A percentile compares a stretch with the other conserved stretches of the same genome.
Evolutionary conservation across 2,888 invertebrate genomes (phyloP).

Genomic region (Neocrepidodera transversa): DNA sequence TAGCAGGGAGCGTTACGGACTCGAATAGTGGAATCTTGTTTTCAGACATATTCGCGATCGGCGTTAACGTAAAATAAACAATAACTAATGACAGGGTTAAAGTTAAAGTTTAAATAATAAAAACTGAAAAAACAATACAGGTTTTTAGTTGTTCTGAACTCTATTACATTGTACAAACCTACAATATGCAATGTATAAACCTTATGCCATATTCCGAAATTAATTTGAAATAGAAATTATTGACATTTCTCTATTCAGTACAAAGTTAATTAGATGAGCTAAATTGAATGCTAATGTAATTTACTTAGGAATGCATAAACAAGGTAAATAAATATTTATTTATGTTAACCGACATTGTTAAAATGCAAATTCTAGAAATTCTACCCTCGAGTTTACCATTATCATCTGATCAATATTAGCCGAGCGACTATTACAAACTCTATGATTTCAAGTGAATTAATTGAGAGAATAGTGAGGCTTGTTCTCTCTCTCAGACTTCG

Average conservation of each 20-base stretch:
- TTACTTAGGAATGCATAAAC: constrained; percentile 48
- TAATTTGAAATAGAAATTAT: constrained; percentile 35
- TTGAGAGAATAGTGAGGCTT: constrained; percentile 20
- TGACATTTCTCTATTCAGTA: constrained; percentile 32
- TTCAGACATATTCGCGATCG: too few species aligned
- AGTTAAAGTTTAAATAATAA: too few species aligned
- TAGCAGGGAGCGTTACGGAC: too few species aligned
- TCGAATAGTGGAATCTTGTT: too few species aligned
- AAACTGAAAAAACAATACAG: too few species aligned
- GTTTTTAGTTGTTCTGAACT: too few species aligned
- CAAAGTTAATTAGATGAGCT: constrained; percentile 43
- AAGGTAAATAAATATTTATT: constrained; percentile 49
- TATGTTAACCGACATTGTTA: constrained; percentile 48
- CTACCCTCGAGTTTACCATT: constrained; percentile 42
- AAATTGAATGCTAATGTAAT: constrained; percentile 49
- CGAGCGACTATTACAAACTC: constrained; percentile 37
- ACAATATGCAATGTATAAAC: too few species aligned
- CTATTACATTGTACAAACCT: too few species aligned
- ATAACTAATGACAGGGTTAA: too few species aligned
- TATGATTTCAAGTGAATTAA: constrained; percentile 29
- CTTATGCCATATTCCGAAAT: constrained; percentile 22
- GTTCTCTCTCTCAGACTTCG: constrained; percentile 8
- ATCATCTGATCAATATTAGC: constrained; percentile 37
- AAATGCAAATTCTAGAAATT: constrained; percentile 50
- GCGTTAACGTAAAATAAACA: too few species aligned